Evolutionary conservation across 2,113 vertebrate genomes (phyloP), one percentile per base, ranked within the genome.

Genomic region (Archocentrus centrarchus): DNA sequence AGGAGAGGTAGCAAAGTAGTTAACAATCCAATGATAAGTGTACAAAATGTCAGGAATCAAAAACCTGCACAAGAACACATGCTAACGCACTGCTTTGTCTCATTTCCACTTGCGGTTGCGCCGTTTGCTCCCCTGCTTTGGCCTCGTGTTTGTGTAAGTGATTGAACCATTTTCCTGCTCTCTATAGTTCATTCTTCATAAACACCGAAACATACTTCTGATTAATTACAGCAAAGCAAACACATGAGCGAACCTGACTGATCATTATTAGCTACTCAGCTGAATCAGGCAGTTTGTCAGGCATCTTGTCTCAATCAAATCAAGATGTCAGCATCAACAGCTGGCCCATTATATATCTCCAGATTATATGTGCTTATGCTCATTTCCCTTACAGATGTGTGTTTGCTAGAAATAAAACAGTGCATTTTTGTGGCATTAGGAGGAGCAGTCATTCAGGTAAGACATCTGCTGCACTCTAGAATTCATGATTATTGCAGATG

Each of bases 211-310:
- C 2, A 53, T 14, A 11, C 27, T 15, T 32, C 35, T 81, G 60
- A 85, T 66, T 66, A 58, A 84, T 81, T 44, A 79, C 78, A 77
- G 3, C 37, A 60, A 44, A 60, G 53, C 41, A 37, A 62, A 62
- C 57, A 22, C 18, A 22, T 14, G 39, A 73, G 77, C 11, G 44
- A 70, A 73, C 5, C 17, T 47, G 50, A 64, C 59, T 58, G 44
- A 64, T 80, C 79, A 59, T 44, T 32, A 73, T 55, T 32, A 24
- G 32, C 20, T 22, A 22, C 27, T 35, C 27, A 75, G 35, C 53
- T 58, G 47, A 80, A 30, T 68, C 14, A 39, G 66, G n/a, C 39
- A 58, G 39, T 59, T 27, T 55, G 44, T 55, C 47, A 73, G 47
- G 17, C 27, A 32, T 75, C 66, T 75, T 24, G 15, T 64, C 50